phyloP scores from a whole-genome alignment of 1,140 invertebrate genomes.

The Polyergus mexicanus region DNA sequence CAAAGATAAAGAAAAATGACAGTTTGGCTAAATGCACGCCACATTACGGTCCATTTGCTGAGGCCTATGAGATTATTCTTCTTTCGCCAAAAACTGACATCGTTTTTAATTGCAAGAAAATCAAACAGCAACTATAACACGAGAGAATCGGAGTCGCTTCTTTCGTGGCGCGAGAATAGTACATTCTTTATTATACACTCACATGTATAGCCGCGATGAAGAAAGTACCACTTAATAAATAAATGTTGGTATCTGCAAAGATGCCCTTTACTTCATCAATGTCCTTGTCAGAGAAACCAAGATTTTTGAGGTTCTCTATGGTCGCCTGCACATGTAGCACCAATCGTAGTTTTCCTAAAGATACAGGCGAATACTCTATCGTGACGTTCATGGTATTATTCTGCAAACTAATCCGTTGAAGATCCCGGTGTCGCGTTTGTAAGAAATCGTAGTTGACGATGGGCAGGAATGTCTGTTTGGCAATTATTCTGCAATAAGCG shows the following conservation, averaged over 20 bases:
- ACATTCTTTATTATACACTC: conserved; percentile 84
- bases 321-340: conserved; percentile 93
- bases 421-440: conserved; percentile 91
- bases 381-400: conserved; percentile 88
- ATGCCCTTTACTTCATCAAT: conserved; percentile 98
- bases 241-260: conserved; percentile 98
- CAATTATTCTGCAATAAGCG: conserved; percentile 87
- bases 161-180: background rate
- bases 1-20: conserved; percentile 98
- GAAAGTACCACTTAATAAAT: conserved; percentile 96
- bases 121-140: conserved; percentile 96
- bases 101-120: conserved; percentile 99
- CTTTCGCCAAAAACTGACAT: conserved; percentile 97
- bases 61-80: conserved; percentile 95
- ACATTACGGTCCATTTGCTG: conserved; percentile 95
- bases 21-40: conserved; percentile 97
- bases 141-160: background rate
- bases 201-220: conserved; percentile 97
- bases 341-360: conserved; percentile 91
- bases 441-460: conserved; percentile 94
- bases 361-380: conserved; percentile 89
- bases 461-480: conserved; percentile 92
- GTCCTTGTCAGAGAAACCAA: conserved; percentile 97
- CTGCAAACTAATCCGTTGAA: conserved; percentile 89
- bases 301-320: conserved; percentile 90